phyloP scores from a whole-genome alignment of 1,140 invertebrate species.

The Pseudachorutes palmiensis region DNA sequence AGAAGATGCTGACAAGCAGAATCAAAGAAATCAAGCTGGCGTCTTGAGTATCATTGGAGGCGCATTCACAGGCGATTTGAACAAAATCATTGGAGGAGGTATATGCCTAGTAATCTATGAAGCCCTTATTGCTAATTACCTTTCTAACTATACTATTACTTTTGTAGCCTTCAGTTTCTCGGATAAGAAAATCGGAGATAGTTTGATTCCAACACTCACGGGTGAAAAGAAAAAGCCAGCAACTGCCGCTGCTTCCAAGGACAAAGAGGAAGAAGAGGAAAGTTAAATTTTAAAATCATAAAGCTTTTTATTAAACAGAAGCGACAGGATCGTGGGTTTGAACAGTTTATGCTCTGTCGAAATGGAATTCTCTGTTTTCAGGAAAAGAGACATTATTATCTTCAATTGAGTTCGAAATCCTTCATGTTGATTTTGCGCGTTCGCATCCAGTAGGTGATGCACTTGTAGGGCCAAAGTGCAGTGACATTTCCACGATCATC shows the following conservation, averaged over 20 bases:
- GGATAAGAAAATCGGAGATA: background rate
- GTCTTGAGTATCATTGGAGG: background rate
- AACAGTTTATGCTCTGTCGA: no score
- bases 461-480: slow-evolving; percentile 4
- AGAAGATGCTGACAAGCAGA: background rate
- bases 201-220: background rate
- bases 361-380: no score
- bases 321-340: no score
- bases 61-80: background rate
- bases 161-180: slow-evolving; percentile 2
- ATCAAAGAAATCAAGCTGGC: background rate
- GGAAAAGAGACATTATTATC: no score
- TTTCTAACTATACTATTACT: no score
- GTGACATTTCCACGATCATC: slow-evolving; percentile 1
- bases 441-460: slow-evolving; percentile 6
- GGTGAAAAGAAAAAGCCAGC: background rate
- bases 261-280: slow-evolving; percentile 1
- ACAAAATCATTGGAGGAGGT: background rate
- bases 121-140: no score
- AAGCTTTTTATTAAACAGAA: no score
- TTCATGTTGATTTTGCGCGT: slow-evolving; percentile 4
- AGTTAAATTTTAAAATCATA: background rate
- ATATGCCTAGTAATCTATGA: no score
- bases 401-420: background rate
- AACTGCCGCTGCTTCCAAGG: background rate